Conservation (phyloP, 2,797 vertebrate species). For the Arctocebus calabarensis region DNA sequence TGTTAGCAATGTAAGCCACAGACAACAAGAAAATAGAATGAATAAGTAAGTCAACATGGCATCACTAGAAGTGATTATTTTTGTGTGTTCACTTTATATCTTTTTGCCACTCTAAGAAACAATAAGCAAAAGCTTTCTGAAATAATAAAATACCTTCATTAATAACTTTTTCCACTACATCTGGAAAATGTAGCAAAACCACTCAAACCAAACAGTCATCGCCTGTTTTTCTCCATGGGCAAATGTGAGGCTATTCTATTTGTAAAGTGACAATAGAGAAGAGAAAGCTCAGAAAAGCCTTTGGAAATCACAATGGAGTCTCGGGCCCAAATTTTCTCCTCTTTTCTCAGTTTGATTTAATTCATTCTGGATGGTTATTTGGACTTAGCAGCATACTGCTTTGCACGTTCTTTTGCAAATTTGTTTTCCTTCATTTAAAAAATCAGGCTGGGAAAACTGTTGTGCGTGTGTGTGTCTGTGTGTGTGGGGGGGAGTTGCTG, state of each 20-base stretch:
- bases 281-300: slow-evolving; percentile 26
- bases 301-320: background rate
- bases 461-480: too few species aligned
- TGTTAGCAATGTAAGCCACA: background rate
- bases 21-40: slow-evolving; percentile 25
- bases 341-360: background rate
- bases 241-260: background rate
- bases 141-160: background rate
- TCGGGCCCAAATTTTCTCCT: background rate
- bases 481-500: background rate
- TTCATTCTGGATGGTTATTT: slow-evolving; percentile 54
- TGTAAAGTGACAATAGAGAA: slow-evolving; percentile 31
- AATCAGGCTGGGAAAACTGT: slow-evolving; percentile 22
- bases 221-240: background rate
- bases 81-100: background rate
- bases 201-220: background rate
- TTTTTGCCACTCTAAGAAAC: slow-evolving; percentile 20
- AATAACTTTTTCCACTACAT: background rate
- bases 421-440: slow-evolving; percentile 64
- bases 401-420: slow-evolving; percentile 39
- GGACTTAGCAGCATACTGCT: background rate
- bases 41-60: background rate
- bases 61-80: background rate
- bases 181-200: slow-evolving; percentile 17
- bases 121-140: background rate